Evolutionary conservation across 37 sponge, comb jelly and placozoan species (phyloP).

Genomic region (Aphrocallistes beatrix): DNA sequence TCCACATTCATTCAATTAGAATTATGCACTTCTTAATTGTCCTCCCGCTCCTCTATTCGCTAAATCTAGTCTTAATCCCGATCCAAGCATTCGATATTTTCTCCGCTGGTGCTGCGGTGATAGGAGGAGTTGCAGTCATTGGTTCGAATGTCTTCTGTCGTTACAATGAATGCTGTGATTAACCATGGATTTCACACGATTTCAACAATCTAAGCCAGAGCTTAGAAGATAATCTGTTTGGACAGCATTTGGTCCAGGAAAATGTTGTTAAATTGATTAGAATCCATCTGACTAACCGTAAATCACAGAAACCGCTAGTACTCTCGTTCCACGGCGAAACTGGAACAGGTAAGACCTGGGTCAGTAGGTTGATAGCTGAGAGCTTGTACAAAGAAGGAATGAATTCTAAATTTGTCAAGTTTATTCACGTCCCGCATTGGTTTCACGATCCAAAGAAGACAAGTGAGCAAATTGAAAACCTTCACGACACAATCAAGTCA

Average conservation of each 20-base stretch:
- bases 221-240: neutral
- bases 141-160: neutral
- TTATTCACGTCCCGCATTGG: neutral
- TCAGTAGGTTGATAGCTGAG: conserved; percentile 12
- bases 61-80: too few relatives aligned
- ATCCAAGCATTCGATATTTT: too few relatives aligned
- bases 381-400: neutral
- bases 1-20: too few relatives aligned
- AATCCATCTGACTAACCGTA: conserved; percentile 4
- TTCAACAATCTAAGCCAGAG: neutral
- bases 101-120: neutral
- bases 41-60: too few relatives aligned
- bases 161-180: conserved; percentile 16
- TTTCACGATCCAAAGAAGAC: neutral
- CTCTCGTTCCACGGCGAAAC: conserved; percentile 24
- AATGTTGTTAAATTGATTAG: neutral
- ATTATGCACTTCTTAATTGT: too few relatives aligned
- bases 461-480: neutral
- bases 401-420: conserved; percentile 13
- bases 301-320: conserved; percentile 18
- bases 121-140: neutral
- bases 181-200: neutral
- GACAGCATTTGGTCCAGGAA: conserved; percentile 22
- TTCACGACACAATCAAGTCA: neutral
- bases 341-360: conserved; percentile 22